Base-by-base conservation (phyloP, 2,888 invertebrate genomes). In the Heteropelma amictum region DNA sequence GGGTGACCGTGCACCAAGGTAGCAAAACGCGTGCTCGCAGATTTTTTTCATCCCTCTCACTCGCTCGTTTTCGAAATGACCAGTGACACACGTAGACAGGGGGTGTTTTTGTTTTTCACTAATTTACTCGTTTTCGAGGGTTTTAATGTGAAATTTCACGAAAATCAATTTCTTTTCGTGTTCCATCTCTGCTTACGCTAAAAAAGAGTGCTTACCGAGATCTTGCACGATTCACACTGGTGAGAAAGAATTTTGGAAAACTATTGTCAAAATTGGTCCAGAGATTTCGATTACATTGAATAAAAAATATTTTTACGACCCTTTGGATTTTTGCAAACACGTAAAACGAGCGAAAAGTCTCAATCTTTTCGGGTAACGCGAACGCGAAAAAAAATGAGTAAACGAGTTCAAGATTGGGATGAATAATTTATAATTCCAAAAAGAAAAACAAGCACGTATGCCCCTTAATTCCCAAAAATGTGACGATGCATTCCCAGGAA, bases 371-470 rank as follows among this genome's bases (percentile, higher is more conserved):
- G n/a, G 33, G 42, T 28, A 33, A 30, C 23, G 6, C 30, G 10
- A 30, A 30, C 21, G 2, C 17, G 19, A 33, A 12, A 33, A 35
- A 26, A 35, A n/a, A 6, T 26, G 26, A 42, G 33, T 10, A 42
- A 21, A 47, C 19, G 19, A 60, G 21, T 47, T 60, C 42, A n/a
- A 60, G 42, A 60, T 60, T 17, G 4, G 58, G 17, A 49, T 47
- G 49, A 49, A 49, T 60, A 56, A 56, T 51, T 51, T 40, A 60
- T 60, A 56, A 56, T 51, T 51, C 30, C 45, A 40, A 23, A 65
- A 75, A 49, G 58, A 40, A 60, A 70, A 65, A 70, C 49, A 56
- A 28, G 65, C 33, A 7, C 45, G 42, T 47, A 12, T 26, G 7
- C 35, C 35, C 5, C 35, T 12, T 8, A 3, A 4, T 10, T 8